Evolutionary conservation across 2,797 vertebrate species (phyloP).

Genomic region (Halcyon leucocephala): DNA sequence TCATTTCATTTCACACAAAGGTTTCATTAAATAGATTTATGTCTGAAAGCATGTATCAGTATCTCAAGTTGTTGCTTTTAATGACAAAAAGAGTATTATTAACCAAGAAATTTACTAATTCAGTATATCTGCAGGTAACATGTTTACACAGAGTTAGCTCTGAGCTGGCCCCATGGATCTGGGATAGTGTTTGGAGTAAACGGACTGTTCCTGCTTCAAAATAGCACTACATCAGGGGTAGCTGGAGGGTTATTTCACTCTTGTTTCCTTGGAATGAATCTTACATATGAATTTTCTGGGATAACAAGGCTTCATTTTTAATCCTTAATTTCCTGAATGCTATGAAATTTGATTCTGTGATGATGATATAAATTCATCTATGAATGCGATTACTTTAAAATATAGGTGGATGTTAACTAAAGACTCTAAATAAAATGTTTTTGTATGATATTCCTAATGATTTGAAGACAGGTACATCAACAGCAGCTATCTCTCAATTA

Average conservation of each 20-base stretch:
- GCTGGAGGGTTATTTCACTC: background rate
- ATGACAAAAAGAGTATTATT: background rate
- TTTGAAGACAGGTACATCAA: slow-evolving; percentile 4
- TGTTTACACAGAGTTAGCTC: background rate
- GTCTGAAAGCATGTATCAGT: background rate
- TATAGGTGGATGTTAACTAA: background rate
- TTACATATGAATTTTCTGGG: background rate
- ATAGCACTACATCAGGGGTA: background rate
- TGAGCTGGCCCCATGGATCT: background rate
- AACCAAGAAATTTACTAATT: background rate
- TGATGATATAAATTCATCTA: background rate
- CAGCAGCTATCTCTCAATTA: background rate
- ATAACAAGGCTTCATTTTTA: background rate
- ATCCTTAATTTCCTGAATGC: background rate
- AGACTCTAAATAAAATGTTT: background rate
- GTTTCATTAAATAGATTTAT: background rate
- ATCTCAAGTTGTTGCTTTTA: background rate
- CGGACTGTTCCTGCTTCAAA: background rate
- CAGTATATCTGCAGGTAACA: background rate
- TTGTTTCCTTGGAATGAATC: background rate
- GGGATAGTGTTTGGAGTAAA: background rate
- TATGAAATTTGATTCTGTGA: background rate
- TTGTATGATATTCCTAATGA: background rate
- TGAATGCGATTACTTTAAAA: background rate
- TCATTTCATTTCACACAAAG: background rate